Base-by-base conservation (phyloP, 2,888 invertebrate genomes). In the Onchidella celtica region DNA sequence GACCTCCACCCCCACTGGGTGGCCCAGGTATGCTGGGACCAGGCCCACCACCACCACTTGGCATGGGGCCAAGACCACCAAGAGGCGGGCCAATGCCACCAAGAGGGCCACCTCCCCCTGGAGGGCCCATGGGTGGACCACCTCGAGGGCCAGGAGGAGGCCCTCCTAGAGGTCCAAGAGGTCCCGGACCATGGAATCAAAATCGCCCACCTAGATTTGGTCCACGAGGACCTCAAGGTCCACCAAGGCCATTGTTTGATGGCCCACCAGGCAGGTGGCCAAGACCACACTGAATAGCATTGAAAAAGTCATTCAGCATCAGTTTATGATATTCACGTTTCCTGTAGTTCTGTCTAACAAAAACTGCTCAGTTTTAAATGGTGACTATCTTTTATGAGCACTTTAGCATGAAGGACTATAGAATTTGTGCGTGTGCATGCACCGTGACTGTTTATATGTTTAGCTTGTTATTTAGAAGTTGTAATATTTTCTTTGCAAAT, bases 231-330 rank as follows among this genome's bases (percentile, higher is more conserved):
- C 78, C 61, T 34, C 81, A 76, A 2, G 81, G 81, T 14, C 81
- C 81, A 57, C 81, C 81, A 9, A 74, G 81, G n/a, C 76, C 76
- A 11, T 32, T 81, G 1, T 81, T 81, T 81, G 81, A 81, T 65
- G 76, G 76, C 3, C 81, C 81, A 21, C 81, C 81, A 34, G 81
- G 81, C 21, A 76, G 81, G 72, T 81, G 81, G 81, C 81, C 76
- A 4, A 76, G 81, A 32, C 70, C 69, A 11, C 76, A n/a, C n/a
- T n/a, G n/a, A n/a, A n/a, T 17, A 47, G 47, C 17, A 47, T 11
- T 47, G 47, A 17, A 47, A 17, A 47, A 47, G 47, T 17, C 47
- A 47, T 17, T 47, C 17, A 11, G 47, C 47, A 47, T 47, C 6
- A 47, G 17, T 47, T 47, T 47, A 47, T n/a, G n/a, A n/a, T n/a